Evolutionary conservation across 2,888 invertebrate genomes (phyloP).

Genomic region (Pachymerium ferrugineum): DNA sequence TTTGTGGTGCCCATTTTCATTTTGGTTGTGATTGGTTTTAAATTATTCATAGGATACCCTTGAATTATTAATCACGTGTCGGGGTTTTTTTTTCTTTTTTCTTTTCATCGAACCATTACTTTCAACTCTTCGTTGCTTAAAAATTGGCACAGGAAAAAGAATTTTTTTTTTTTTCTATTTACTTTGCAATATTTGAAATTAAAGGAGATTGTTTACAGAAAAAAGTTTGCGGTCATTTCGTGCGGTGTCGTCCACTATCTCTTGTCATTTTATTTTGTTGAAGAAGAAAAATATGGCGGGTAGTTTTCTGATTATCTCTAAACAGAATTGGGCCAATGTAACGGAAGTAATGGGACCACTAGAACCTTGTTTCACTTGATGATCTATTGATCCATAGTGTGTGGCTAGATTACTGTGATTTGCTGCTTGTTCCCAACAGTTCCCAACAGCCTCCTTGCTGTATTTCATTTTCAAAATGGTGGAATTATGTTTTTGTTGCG

Average conservation of each 20-base stretch:
- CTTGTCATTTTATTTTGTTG: neutral
- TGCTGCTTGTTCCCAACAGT: slow-evolving; percentile 5
- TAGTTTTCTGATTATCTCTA: slow-evolving; percentile 22
- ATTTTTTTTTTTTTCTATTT: too few species aligned
- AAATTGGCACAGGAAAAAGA: too few species aligned
- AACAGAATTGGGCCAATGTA: slow-evolving; percentile 23
- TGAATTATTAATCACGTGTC: neutral
- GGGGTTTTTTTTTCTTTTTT: neutral
- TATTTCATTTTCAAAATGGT: slow-evolving; percentile 12
- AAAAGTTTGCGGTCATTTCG: neutral
- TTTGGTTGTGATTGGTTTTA: neutral
- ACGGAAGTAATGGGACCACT: slow-evolving; percentile 23
- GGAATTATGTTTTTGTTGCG: neutral
- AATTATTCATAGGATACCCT: neutral
- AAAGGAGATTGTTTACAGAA: too few species aligned
- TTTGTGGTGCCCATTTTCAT: neutral
- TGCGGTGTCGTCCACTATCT: neutral
- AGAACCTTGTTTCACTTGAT: slow-evolving; percentile 25
- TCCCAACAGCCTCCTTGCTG: too few species aligned
- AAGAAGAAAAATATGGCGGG: neutral
- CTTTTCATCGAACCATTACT: too few species aligned
- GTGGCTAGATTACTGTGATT: slow-evolving; percentile 20
- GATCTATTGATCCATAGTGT: slow-evolving; percentile 5
- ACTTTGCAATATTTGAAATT: too few species aligned
- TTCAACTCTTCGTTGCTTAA: too few species aligned